Percentiles rank a stretch among this genome's conserved stretches.
Evolutionary conservation across 2,113 vertebrate genomes (phyloP).

Genomic region (Psittacara wagleri): DNA sequence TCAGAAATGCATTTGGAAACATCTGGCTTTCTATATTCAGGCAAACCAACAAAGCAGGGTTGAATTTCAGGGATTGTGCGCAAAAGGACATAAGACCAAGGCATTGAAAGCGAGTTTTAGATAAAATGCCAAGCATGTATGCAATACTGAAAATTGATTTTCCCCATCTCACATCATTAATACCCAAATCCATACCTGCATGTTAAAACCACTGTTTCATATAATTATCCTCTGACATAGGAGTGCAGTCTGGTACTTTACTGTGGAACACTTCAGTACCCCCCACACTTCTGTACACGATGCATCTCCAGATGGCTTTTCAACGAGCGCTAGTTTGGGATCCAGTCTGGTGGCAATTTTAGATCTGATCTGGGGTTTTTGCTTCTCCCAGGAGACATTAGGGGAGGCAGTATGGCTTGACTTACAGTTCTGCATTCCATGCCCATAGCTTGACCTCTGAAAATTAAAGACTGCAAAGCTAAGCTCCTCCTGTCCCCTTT

Average conservation of each 20-base stretch:
- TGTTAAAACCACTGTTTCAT: background rate
- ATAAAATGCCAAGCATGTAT: background rate
- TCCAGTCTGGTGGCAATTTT: background rate
- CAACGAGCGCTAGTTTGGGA: background rate
- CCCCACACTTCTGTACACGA: background rate
- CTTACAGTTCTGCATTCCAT: background rate
- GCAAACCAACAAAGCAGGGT: background rate
- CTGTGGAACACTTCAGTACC: background rate
- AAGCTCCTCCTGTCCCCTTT: background rate
- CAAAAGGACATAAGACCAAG: background rate
- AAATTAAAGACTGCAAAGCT: conserved; percentile 25
- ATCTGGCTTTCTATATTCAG: background rate
- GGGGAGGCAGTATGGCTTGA: background rate
- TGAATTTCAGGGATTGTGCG: background rate
- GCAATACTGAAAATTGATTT: background rate
- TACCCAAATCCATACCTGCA: background rate
- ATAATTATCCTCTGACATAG: background rate
- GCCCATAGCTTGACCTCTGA: background rate
- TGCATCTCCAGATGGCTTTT: background rate
- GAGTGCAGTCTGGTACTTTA: background rate
- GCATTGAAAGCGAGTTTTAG: background rate
- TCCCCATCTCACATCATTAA: accelerated
- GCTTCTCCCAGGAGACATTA: background rate
- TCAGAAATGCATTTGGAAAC: background rate
- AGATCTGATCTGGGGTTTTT: background rate